These are phyloP conservation scores for Rhea pennata DNA, from an alignment of 2,113 vertebrate species.

Conservation along the genomic window DNA sequence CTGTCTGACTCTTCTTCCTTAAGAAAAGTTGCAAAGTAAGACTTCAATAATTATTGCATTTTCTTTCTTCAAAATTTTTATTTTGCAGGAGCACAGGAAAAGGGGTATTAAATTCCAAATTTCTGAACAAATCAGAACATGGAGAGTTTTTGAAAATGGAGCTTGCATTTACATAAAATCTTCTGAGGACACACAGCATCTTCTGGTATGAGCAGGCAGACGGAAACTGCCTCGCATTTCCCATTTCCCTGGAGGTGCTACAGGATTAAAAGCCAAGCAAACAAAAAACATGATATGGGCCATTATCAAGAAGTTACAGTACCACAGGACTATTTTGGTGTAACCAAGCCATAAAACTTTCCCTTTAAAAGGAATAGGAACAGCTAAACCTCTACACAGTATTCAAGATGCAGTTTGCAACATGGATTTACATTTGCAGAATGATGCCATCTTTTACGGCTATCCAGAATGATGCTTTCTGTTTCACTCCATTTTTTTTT, in stretches of 20 bases:
- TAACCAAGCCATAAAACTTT: not conserved
- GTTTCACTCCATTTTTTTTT: not conserved
- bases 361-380: not conserved
- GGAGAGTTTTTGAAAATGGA: not conserved
- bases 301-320: not conserved
- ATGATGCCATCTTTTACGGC: not conserved
- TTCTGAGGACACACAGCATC: not conserved
- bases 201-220: not conserved
- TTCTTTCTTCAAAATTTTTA: not conserved
- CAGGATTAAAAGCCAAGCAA: not conserved
- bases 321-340: not conserved
- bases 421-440: not conserved
- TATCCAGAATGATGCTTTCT: not conserved
- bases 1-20: constrained; percentile 92
- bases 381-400: not conserved
- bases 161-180: not conserved
- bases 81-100: not conserved
- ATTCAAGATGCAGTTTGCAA: not conserved
- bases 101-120: not conserved
- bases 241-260: not conserved
- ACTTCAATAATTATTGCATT: constrained; percentile 22
- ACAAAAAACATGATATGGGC: not conserved
- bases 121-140: not conserved
- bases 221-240: not conserved
- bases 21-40: constrained; percentile 51